These are phyloP conservation scores for Dysmachus trigonus DNA, from an alignment of 2,888 invertebrate species.

Conservation along the genomic window DNA sequence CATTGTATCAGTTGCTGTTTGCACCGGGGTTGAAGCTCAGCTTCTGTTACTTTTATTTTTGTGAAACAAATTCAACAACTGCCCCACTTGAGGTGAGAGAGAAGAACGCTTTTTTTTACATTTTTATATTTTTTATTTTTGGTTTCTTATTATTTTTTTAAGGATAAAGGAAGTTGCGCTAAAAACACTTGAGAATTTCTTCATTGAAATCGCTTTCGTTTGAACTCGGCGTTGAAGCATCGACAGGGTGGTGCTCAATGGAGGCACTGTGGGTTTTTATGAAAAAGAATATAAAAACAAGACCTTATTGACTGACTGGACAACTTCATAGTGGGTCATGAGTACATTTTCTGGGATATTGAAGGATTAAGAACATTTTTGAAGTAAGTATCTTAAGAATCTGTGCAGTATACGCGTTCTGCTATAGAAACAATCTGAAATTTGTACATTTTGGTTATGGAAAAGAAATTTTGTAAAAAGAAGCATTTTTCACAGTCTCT, in stretches of 20 bases:
- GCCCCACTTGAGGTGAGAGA: conserved; percentile 40
- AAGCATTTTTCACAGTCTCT: too few relatives aligned
- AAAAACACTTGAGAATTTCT: conserved; percentile 7
- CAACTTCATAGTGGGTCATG: background rate
- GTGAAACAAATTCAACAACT: conserved; percentile 27
- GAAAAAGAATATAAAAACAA: background rate
- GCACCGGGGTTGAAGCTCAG: background rate
- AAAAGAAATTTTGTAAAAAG: too few relatives aligned
- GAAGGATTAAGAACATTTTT: background rate
- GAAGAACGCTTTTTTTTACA: background rate
- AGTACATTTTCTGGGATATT: background rate
- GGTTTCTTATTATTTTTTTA: background rate
- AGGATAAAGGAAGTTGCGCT: background rate
- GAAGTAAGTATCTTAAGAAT: too few relatives aligned
- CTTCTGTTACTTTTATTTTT: background rate
- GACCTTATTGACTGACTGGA: background rate
- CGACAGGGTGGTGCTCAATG: background rate
- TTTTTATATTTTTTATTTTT: background rate
- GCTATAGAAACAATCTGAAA: too few relatives aligned
- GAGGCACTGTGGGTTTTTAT: background rate
- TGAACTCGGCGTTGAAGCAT: conserved; percentile 3
- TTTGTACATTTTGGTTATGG: too few relatives aligned
- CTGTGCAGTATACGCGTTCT: too few relatives aligned
- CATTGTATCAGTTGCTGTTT: conserved; percentile 26
- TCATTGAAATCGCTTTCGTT: conserved; percentile 40